Conservation (phyloP, 2,797 vertebrate genomes). For the Enteromius thamalakanensis region DNA sequence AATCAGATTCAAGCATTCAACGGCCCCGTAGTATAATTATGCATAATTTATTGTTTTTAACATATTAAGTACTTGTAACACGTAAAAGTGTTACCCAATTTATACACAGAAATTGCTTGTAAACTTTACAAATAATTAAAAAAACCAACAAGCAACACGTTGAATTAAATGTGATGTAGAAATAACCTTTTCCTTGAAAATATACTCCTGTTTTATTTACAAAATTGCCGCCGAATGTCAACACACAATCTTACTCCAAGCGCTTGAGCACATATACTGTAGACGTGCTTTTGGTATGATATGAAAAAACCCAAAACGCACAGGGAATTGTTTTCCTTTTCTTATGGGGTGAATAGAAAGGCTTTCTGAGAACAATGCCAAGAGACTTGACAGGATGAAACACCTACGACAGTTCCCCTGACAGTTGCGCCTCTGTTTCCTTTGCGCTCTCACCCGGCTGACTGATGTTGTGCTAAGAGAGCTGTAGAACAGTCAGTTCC, state of each 20-base stretch:
- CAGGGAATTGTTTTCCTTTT: constrained; percentile 24
- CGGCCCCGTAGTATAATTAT: no score
- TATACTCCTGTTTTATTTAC: neutral
- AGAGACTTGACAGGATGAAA: constrained; percentile 40
- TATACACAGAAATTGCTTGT: neutral
- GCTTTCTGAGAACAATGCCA: constrained; percentile 23
- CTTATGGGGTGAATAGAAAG: constrained; percentile 25
- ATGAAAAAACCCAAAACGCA: neutral
- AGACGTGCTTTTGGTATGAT: constrained; percentile 14
- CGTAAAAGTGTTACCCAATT: neutral
- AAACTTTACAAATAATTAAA: neutral
- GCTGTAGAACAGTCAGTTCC: constrained; percentile 41
- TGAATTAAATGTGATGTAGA: neutral
- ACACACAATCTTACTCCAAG: neutral
- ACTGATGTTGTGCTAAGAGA: constrained; percentile 50
- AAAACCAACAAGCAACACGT: neutral
- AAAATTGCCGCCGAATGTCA: neutral
- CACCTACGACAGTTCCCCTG: constrained; percentile 39
- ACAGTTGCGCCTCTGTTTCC: constrained; percentile 25
- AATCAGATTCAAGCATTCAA: no score
- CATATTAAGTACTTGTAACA: no score
- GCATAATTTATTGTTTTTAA: no score
- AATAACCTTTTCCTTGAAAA: neutral
- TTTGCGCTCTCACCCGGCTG: constrained; percentile 30
- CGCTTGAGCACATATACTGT: neutral